phyloP scores from a whole-genome alignment of 2,113 vertebrate genomes.

The Lamprotornis superbus region DNA sequence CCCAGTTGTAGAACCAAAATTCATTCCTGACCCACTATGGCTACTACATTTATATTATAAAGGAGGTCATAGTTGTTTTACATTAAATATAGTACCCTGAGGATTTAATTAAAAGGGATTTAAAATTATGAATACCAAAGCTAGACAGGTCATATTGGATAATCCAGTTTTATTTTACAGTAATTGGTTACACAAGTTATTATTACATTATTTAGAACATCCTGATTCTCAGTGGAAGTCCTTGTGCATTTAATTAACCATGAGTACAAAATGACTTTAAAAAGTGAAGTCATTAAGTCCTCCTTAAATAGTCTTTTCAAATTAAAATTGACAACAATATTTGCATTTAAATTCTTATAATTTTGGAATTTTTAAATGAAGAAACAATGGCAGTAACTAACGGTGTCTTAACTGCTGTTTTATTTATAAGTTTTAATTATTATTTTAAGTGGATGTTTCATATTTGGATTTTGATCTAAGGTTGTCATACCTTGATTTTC shows the following conservation, averaged over 20 bases:
- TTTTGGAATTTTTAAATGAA: neutral
- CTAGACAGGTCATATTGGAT: slow-evolving; percentile 46
- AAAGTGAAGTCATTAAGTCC: slow-evolving; percentile 9
- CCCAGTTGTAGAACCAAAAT: slow-evolving; percentile 21
- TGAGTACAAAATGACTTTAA: slow-evolving; percentile 28
- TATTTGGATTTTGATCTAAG: neutral
- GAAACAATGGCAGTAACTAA: neutral
- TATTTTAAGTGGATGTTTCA: neutral
- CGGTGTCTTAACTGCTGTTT: neutral
- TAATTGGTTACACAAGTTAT: slow-evolving; percentile 64
- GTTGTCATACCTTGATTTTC: neutral
- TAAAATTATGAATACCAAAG: slow-evolving; percentile 45
- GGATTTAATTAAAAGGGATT: slow-evolving; percentile 69
- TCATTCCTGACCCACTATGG: neutral
- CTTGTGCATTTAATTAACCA: slow-evolving; percentile 52
- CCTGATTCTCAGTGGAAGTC: slow-evolving; percentile 42
- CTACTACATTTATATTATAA: slow-evolving; percentile 34
- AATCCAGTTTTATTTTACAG: slow-evolving; percentile 65
- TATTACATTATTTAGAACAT: slow-evolving; percentile 60
- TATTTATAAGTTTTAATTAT: neutral
- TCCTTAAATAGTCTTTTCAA: slow-evolving; percentile 20
- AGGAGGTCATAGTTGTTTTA: slow-evolving; percentile 21
- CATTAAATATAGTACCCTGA: slow-evolving; percentile 1
- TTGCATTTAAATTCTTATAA: neutral
- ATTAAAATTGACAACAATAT: neutral